Base-by-base conservation (phyloP, 1,140 invertebrate genomes). In the Carposina sasakii region DNA sequence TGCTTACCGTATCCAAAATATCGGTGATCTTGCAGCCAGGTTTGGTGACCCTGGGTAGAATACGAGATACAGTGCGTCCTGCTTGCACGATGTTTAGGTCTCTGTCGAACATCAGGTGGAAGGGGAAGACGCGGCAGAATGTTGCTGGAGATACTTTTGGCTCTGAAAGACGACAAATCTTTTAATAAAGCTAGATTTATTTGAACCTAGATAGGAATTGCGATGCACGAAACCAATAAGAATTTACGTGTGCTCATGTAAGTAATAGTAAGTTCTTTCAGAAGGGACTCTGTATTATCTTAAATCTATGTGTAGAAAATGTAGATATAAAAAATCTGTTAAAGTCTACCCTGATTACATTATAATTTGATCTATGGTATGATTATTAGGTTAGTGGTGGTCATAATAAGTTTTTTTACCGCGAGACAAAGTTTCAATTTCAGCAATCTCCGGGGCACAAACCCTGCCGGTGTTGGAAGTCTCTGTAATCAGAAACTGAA, bases 41-140 rank as follows among this genome's bases (percentile, higher is more conserved):
- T 40, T 75, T 85, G 12, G 81, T 88, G 19, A 93, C 88, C 54
- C 88, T 86, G 0, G 96, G 96, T 60, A 98, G 90, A 6, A 98
- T 91, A 43, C 94, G 89, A 5, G 91, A 90, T 17, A 98, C 92
- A 0, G 96, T 94, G 37, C 91, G 91, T 23, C 97, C 97, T 19
- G 93, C 92, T 86, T 97, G 96, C 23, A 93, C 89, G 58, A 98
- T 93, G 60, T 88, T 89, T 77, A 98, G 87, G 49, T 95, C 88
- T 12, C 93, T 88, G 70, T 98, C 92, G 72, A 98, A 98, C 89
- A 98, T 92, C 52, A 98, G 83, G 76, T 98, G 96, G 76, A 98
- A 98, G 10, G 97, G 97, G 81, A 98, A 98, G 2, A 97, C 92
- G 42, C 92, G 89, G 76, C 95, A 97, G 85, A 98, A 98, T 10